A percentile compares a stretch with the other conserved stretches of the same genome.
These are phyloP conservation scores for Scleropages formosus DNA, from an alignment of 2,797 vertebrate species.

Conservation along the genomic window DNA sequence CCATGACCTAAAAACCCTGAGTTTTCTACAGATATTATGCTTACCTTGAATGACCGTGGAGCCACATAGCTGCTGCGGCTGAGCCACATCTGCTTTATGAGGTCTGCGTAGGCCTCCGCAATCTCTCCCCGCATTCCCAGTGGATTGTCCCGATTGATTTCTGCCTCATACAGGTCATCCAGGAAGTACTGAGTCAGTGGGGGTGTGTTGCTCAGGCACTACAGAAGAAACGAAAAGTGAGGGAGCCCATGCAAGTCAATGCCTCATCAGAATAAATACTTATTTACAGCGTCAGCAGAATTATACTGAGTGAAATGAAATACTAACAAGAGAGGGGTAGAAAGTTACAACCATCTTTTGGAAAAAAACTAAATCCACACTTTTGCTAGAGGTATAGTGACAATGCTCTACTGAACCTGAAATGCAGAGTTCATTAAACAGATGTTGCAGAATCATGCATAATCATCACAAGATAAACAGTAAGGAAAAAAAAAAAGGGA, in stretches of 20 bases:
- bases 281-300: not conserved
- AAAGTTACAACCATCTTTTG: not conserved
- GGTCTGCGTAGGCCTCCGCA: constrained; percentile 90
- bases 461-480: no score
- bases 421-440: not conserved
- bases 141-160: constrained; percentile 93
- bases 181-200: constrained; percentile 92
- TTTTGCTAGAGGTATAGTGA: no score
- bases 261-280: no score
- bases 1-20: not conserved
- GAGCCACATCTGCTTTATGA: constrained; percentile 96
- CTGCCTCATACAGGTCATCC: constrained; percentile 87
- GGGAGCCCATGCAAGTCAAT: no score
- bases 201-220: constrained; percentile 94
- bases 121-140: constrained; percentile 97
- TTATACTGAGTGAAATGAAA: not conserved
- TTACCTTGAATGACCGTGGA: constrained; percentile 92
- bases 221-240: not conserved
- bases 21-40: not conserved
- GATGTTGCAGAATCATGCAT: no score
- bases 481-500: not conserved
- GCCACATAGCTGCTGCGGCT: constrained; percentile 86
- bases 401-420: no score
- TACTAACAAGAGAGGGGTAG: not conserved
- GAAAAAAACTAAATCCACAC: no score